Conservation (phyloP, 2,888 invertebrate genomes). For the Tenthredo amoena region DNA sequence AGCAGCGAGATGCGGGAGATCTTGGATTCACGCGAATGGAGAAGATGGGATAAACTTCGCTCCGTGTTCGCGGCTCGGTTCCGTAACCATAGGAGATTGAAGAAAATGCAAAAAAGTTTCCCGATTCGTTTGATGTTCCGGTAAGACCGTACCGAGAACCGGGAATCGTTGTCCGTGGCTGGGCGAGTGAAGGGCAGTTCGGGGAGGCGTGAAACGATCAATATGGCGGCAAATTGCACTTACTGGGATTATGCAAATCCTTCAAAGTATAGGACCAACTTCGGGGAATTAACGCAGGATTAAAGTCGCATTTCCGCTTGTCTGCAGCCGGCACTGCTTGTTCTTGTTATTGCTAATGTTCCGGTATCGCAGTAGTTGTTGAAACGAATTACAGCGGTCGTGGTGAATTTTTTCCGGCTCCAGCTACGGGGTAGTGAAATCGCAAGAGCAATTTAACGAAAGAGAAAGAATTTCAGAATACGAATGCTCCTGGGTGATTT, state of each 20-base stretch:
- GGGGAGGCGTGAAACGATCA: conserved; percentile 47
- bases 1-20: background rate
- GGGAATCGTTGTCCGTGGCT: conserved; percentile 22
- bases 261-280: conserved; percentile 37
- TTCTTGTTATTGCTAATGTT: conserved; percentile 24
- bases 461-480: background rate
- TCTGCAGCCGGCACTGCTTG: background rate
- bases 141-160: background rate
- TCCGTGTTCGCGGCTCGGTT: background rate
- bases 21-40: background rate
- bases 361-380: background rate
- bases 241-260: conserved; percentile 48
- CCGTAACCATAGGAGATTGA: conserved; percentile 10
- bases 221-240: conserved; percentile 48
- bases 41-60: conserved; percentile 24
- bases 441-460: background rate
- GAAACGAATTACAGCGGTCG: background rate
- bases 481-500: background rate
- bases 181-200: conserved; percentile 42
- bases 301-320: conserved; percentile 30
- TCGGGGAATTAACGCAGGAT: conserved; percentile 37
- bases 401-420: background rate
- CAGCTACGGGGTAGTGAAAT: background rate
- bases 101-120: conserved; percentile 9
- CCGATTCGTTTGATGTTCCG: conserved; percentile 34